Evolutionary conservation across 2,113 vertebrate species (phyloP).

Genomic region (Coreoperca whiteheadi): DNA sequence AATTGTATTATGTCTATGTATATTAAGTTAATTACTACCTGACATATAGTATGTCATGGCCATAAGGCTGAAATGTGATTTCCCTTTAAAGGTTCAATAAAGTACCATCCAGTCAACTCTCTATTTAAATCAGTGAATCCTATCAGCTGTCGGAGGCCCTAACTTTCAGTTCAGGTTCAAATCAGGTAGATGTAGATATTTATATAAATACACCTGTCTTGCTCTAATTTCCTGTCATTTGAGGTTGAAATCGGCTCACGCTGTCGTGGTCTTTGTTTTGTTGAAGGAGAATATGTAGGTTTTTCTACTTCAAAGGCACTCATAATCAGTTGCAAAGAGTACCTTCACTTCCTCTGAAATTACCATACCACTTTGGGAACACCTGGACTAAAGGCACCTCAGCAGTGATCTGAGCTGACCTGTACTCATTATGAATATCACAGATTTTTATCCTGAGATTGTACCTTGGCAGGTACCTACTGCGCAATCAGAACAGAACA

Average conservation of each 20-base stretch:
- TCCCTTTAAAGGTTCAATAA: conserved; percentile 1
- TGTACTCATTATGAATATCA: conserved; percentile 19
- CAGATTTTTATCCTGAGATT: background rate
- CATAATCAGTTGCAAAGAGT: background rate
- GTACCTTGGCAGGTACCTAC: background rate
- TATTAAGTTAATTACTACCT: background rate
- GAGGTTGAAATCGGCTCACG: background rate
- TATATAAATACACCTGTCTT: background rate
- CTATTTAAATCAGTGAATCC: background rate
- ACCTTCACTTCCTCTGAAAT: background rate
- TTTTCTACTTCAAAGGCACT: conserved; percentile 16
- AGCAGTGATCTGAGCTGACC: conserved; percentile 21
- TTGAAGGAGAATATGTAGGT: background rate
- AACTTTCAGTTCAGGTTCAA: conserved; percentile 1
- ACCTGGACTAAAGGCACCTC: conserved; percentile 4
- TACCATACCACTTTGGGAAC: conserved; percentile 23
- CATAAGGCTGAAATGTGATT: conserved; percentile 9
- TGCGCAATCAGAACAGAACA: background rate
- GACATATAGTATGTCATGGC: background rate
- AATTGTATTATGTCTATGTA: background rate
- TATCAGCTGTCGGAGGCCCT: background rate
- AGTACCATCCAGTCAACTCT: background rate
- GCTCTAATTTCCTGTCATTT: conserved; percentile 1
- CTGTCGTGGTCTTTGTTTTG: background rate
- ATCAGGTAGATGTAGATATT: background rate